phyloP scores from a whole-genome alignment of 2,113 vertebrate species.

The Apteryx owenii region DNA sequence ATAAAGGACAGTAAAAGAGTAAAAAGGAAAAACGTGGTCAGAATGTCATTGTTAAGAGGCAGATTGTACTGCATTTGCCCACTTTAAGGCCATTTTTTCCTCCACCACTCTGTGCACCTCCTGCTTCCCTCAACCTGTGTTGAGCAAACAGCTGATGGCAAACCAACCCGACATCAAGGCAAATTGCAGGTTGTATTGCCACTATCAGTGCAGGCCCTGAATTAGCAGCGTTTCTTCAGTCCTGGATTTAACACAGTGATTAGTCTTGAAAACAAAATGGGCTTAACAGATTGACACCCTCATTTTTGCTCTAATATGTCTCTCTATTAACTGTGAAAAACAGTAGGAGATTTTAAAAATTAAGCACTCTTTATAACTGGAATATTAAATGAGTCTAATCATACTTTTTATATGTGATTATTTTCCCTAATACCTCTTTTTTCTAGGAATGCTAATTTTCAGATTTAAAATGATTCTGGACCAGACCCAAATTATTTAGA shows the following conservation, averaged over 20 bases:
- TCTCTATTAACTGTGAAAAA: constrained; percentile 36
- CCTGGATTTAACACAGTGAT: not conserved
- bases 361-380: constrained; percentile 50
- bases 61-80: not conserved
- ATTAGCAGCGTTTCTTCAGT: constrained; percentile 33
- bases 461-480: not conserved
- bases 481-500: not conserved
- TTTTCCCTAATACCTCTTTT: constrained; percentile 17
- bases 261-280: constrained; percentile 3
- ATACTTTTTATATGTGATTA: constrained; percentile 16
- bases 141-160: not conserved
- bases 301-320: constrained; percentile 15
- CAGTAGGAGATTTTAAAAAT: constrained; percentile 56
- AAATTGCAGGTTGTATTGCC: not conserved
- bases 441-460: not conserved
- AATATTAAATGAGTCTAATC: constrained; percentile 48
- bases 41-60: not conserved
- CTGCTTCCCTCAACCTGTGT: not conserved
- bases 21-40: not conserved
- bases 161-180: not conserved
- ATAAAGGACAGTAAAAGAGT: not conserved
- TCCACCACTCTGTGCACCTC: not conserved
- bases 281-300: not conserved
- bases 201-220: not conserved
- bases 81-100: not conserved